Conservation (phyloP, 92 coral and sea anemone species). For the Umimayanthus kanabou region DNA sequence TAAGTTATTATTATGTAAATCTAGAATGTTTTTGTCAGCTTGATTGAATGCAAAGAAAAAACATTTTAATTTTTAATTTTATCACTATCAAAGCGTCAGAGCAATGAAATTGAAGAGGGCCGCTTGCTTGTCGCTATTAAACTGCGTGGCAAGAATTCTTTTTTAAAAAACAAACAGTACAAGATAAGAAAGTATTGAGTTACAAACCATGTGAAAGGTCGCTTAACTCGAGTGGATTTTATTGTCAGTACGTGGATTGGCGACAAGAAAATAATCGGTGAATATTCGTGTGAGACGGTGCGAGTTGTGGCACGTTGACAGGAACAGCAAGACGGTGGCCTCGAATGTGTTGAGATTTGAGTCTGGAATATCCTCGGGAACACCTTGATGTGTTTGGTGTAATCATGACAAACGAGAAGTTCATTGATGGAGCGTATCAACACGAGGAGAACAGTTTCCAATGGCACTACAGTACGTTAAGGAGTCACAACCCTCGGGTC, state of each 20-base stretch:
- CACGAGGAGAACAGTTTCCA: neutral
- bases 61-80: conserved; percentile 24
- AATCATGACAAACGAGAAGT: conserved; percentile 20
- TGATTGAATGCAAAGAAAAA: conserved; percentile 14
- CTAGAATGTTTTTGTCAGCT: conserved; percentile 25
- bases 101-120: neutral
- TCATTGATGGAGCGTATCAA: conserved; percentile 1
- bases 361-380: neutral
- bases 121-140: neutral
- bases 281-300: neutral
- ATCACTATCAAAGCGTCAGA: neutral
- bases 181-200: conserved; percentile 22
- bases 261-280: neutral
- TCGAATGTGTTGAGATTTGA: neutral
- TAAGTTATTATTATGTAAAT: conserved; percentile 29
- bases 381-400: neutral
- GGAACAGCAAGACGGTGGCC: neutral
- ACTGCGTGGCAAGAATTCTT: conserved; percentile 1
- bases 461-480: neutral
- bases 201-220: conserved; percentile 38
- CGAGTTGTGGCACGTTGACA: neutral
- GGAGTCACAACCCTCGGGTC: neutral
- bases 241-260: neutral
- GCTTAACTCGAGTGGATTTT: neutral
- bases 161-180: neutral